phyloP scores from a whole-genome alignment of 2,113 vertebrate species.

The Empidonax traillii region DNA sequence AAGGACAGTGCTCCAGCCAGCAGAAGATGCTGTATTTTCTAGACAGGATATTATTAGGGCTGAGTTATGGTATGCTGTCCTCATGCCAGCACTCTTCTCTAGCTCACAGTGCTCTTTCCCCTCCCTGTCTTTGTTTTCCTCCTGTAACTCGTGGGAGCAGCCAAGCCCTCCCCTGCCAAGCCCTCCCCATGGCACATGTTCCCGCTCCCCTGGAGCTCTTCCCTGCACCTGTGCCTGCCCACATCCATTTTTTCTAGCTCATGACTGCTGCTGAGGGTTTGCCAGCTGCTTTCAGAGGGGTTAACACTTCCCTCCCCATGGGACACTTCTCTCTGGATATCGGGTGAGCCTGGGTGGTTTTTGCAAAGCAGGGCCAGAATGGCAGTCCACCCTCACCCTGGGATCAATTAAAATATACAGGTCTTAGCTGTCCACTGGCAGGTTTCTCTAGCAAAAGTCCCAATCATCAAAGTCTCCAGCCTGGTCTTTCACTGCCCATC shows the following conservation, averaged over 20 bases:
- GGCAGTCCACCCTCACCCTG: neutral
- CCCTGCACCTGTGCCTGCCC: constrained; percentile 39
- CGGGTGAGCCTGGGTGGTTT: neutral
- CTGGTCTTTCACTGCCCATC: neutral
- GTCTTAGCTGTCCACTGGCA: neutral
- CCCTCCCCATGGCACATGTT: neutral
- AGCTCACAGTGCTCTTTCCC: neutral
- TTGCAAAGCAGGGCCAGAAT: neutral
- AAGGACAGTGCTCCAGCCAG: neutral
- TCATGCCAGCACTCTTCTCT: neutral
- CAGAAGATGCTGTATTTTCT: neutral
- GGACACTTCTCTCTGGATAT: neutral
- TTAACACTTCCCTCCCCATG: neutral
- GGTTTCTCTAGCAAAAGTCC: neutral
- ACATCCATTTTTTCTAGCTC: neutral
- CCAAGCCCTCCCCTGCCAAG: constrained; percentile 16
- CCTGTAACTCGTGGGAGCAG: neutral
- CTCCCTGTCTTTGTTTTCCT: constrained; percentile 2
- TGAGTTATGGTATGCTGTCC: neutral
- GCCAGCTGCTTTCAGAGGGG: neutral
- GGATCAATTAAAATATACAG: neutral
- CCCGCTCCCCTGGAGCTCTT: neutral
- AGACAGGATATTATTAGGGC: neutral
- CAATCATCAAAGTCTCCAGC: neutral
- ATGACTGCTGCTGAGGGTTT: neutral